Evolutionary conservation across 2,113 vertebrate species (phyloP).

Genomic region (Globicephala melas): DNA sequence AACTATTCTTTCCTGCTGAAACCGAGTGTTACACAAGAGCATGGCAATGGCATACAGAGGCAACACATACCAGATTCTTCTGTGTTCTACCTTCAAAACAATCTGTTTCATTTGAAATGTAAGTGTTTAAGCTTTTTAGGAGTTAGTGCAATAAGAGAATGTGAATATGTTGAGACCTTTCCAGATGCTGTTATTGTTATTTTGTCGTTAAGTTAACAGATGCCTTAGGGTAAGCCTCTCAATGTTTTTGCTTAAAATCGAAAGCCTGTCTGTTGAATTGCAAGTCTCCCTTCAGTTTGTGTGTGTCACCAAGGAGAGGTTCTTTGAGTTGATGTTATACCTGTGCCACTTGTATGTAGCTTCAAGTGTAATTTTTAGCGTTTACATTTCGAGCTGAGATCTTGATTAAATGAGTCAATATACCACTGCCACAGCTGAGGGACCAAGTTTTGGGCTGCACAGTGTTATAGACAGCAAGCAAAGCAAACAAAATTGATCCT

Average conservation of each 20-base stretch:
- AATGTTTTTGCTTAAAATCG: conserved; percentile 69
- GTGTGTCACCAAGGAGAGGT: conserved; percentile 64
- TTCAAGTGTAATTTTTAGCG: conserved; percentile 47
- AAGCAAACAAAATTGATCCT: conserved; percentile 57
- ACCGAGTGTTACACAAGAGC: neutral
- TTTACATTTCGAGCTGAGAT: conserved; percentile 67
- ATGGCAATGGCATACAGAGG: neutral
- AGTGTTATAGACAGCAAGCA: conserved; percentile 45
- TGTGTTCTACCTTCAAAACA: conserved; percentile 60
- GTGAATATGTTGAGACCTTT: conserved; percentile 60
- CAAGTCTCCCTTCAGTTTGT: conserved; percentile 55
- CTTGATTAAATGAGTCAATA: conserved; percentile 51
- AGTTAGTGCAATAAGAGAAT: conserved; percentile 72
- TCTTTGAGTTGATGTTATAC: conserved; percentile 45
- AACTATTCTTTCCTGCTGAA: neutral
- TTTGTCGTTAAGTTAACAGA: conserved; percentile 64
- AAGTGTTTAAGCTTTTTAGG: conserved; percentile 70
- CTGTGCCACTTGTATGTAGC: conserved; percentile 41
- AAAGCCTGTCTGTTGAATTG: conserved; percentile 71
- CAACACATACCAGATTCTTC: conserved; percentile 55
- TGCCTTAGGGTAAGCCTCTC: conserved; percentile 52
- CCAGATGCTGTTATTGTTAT: conserved; percentile 62
- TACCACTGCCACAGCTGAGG: conserved; percentile 70
- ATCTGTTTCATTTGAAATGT: conserved; percentile 67
- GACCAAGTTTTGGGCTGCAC: conserved; percentile 76